Conservation (phyloP, 2,888 invertebrate genomes). For the Anoplius nigerrimus region DNA sequence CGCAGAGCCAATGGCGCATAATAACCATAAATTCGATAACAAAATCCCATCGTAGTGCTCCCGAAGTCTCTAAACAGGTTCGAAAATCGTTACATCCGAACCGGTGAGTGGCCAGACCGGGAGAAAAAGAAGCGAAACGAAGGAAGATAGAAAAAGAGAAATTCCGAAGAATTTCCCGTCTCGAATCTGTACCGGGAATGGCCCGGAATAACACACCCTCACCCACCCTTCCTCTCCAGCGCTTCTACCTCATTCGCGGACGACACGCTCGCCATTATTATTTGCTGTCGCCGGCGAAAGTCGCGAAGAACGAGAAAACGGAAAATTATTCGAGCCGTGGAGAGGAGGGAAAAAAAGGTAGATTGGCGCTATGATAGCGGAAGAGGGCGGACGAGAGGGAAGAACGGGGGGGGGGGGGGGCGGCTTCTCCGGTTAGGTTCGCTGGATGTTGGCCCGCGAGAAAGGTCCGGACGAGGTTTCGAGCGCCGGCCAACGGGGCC, state of each 20-base stretch:
- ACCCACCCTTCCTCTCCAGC: background rate
- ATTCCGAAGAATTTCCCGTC: background rate
- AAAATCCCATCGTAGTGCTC: too few relatives aligned
- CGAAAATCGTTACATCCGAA: too few relatives aligned
- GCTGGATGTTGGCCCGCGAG: too few relatives aligned
- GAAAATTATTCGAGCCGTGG: conserved; percentile 47
- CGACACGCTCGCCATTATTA: conserved; percentile 32
- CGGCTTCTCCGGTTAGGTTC: conserved; percentile 17
- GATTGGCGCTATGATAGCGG: background rate
- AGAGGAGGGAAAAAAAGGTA: conserved; percentile 37
- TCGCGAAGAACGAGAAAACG: conserved; percentile 47
- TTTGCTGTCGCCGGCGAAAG: conserved; percentile 49
- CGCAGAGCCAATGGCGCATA: too few relatives aligned
- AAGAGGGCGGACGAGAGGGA: too few relatives aligned
- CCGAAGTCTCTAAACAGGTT: too few relatives aligned
- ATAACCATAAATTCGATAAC: too few relatives aligned
- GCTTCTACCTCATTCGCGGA: background rate
- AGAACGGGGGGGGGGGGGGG: background rate
- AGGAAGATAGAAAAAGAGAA: background rate
- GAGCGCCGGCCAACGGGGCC: conserved; percentile 42
- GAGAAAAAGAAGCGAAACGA: too few relatives aligned
- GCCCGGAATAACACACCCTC: too few relatives aligned
- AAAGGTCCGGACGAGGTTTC: conserved; percentile 7
- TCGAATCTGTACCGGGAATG: too few relatives aligned
- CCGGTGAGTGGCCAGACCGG: background rate